phyloP scores from a whole-genome alignment of 2,888 invertebrate genomes.

The Pyrgus malvae region DNA sequence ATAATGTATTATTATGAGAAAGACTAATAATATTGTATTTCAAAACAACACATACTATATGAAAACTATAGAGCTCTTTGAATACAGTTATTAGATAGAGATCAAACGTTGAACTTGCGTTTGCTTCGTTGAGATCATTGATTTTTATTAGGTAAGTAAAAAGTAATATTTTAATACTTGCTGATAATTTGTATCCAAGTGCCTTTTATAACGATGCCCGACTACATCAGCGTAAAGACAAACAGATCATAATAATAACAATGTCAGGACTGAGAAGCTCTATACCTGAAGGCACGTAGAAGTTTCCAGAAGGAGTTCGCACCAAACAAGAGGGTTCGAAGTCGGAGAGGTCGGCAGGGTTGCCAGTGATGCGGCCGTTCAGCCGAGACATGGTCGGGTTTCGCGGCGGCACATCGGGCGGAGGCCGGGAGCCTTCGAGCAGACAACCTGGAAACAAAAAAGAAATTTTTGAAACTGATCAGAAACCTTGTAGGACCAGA shows the following conservation, averaged over 20 bases:
- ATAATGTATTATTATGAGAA: too few species aligned
- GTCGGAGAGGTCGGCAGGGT: slow-evolving; percentile 88
- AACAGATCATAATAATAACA: background rate
- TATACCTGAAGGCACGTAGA: slow-evolving; percentile 93
- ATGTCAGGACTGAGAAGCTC: background rate
- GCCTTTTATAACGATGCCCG: background rate
- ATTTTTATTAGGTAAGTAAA: too few species aligned
- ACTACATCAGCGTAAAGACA: background rate
- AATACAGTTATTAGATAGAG: too few species aligned
- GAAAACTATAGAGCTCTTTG: too few species aligned
- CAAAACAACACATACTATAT: too few species aligned
- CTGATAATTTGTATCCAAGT: too few species aligned
- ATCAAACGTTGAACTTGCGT: too few species aligned
- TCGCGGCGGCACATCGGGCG: slow-evolving; percentile 93
- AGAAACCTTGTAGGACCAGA: too few species aligned
- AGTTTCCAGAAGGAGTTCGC: slow-evolving; percentile 95
- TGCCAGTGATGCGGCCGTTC: slow-evolving; percentile 93
- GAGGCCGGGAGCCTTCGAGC: slow-evolving; percentile 90
- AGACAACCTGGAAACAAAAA: slow-evolving; percentile 87
- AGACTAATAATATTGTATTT: too few species aligned
- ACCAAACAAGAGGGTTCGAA: slow-evolving; percentile 95
- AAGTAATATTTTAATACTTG: too few species aligned
- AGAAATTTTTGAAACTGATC: background rate
- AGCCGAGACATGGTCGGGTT: slow-evolving; percentile 95
- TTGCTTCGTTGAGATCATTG: too few species aligned